A percentile compares a stretch with the other conserved stretches of the same genome.
These are phyloP conservation scores for Caenorhabditis sp. DNA, from an alignment of 2,888 invertebrate species.

Conservation along the genomic window DNA sequence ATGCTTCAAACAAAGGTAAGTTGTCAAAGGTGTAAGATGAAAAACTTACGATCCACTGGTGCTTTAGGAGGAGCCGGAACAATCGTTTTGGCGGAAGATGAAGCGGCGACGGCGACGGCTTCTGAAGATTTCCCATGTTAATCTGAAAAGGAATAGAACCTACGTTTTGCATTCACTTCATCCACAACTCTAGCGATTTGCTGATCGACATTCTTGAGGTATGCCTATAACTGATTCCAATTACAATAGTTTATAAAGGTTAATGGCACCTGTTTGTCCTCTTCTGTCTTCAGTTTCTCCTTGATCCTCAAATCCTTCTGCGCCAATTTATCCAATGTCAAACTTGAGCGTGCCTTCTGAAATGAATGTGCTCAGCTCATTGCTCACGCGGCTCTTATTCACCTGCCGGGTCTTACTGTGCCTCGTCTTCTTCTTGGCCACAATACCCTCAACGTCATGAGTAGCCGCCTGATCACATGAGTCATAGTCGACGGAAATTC, in stretches of 20 bases:
- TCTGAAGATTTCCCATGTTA: constrained; percentile 7
- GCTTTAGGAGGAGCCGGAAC: constrained; percentile 31
- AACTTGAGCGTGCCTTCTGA: constrained; percentile 38
- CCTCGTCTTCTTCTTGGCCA: constrained; percentile 33
- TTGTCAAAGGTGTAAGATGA: neutral
- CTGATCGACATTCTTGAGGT: constrained; percentile 49
- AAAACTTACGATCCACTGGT: constrained; percentile 41
- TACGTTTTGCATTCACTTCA: constrained; percentile 45
- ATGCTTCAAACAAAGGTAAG: constrained; percentile 55
- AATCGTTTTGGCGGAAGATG: constrained; percentile 23
- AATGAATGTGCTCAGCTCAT: neutral
- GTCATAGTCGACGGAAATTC: constrained; percentile 56
- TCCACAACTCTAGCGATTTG: constrained; percentile 53
- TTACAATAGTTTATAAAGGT: too few species aligned
- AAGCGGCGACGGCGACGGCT: constrained; percentile 9
- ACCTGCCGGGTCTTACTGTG: constrained; percentile 33
- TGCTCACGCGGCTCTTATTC: too few species aligned
- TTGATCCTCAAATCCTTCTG: constrained; percentile 33
- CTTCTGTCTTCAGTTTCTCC: constrained; percentile 23
- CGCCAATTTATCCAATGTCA: constrained; percentile 39
- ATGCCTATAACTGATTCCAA: constrained; percentile 20
- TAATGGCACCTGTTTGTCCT: constrained; percentile 27
- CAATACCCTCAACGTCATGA: constrained; percentile 49
- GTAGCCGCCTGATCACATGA: constrained; percentile 50
- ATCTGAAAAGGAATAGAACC: neutral